These are phyloP conservation scores for Alaudala cheleensis DNA, from an alignment of 2,113 vertebrate genomes.

Conservation along the genomic window DNA sequence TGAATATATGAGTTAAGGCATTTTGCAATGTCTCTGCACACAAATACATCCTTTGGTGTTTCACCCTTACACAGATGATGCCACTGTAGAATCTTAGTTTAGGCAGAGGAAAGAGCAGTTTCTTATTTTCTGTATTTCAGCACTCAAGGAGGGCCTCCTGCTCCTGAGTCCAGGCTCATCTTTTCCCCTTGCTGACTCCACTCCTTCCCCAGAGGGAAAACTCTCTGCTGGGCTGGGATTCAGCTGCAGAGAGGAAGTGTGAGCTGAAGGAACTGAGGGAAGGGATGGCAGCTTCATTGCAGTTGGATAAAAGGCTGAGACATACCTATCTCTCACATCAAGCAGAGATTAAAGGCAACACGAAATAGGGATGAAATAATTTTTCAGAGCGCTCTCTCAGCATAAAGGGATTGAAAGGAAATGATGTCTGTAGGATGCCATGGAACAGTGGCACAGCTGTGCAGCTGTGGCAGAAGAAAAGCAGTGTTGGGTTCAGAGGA, in stretches of 20 bases:
- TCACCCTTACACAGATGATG: neutral
- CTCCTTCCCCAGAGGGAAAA: neutral
- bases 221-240: neutral
- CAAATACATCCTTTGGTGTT: neutral
- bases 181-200: neutral
- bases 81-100: neutral
- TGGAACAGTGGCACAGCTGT: neutral
- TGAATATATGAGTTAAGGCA: neutral
- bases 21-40: neutral
- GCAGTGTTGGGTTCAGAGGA: neutral
- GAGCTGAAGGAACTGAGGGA: neutral
- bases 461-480: neutral
- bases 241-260: neutral
- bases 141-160: neutral
- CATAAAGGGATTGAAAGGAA: neutral
- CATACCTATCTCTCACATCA: neutral
- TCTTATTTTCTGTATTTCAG: neutral
- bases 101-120: neutral
- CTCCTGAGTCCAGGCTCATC: neutral
- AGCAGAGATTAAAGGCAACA: slow-evolving; percentile 1
- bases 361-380: neutral
- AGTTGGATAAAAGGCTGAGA: neutral
- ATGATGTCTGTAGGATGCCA: neutral
- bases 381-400: neutral
- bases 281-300: neutral